Percentiles rank a stretch among this genome's conserved stretches.
These are phyloP conservation scores for Momotus momota DNA, from an alignment of 2,797 vertebrate genomes.

Conservation along the genomic window DNA sequence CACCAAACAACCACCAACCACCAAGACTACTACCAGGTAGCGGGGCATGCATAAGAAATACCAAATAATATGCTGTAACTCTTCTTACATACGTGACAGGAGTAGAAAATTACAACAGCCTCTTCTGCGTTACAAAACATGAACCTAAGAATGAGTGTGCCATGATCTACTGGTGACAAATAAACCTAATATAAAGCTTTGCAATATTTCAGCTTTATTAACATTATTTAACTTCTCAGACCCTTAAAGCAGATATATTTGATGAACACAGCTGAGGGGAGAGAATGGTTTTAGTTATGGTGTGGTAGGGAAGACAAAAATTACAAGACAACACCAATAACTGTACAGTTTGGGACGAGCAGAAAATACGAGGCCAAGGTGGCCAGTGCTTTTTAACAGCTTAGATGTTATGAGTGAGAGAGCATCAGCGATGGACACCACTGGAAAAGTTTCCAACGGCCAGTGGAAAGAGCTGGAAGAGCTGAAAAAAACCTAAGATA, in stretches of 20 bases:
- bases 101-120: not conserved
- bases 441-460: not conserved
- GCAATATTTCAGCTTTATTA: not conserved
- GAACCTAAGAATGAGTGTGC: not conserved
- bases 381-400: not conserved
- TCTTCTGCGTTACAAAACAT: not conserved
- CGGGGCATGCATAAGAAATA: not conserved
- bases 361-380: not conserved
- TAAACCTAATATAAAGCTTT: not conserved
- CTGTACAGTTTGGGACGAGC: not conserved
- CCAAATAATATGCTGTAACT: not conserved
- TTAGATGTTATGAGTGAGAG: not conserved
- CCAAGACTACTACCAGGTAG: not conserved
- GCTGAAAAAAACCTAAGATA: not conserved
- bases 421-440: not conserved
- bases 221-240: not conserved
- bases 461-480: not conserved
- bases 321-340: not conserved
- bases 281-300: not conserved
- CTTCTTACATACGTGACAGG: rapidly evolving
- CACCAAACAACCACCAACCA: not conserved
- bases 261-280: not conserved
- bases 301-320: not conserved
- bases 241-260: not conserved
- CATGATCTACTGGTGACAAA: not conserved